A percentile compares a stretch with the other conserved stretches of the same genome.
These are phyloP conservation scores for Salvator merianae DNA, from an alignment of 2,113 vertebrate species.

Conservation along the genomic window DNA sequence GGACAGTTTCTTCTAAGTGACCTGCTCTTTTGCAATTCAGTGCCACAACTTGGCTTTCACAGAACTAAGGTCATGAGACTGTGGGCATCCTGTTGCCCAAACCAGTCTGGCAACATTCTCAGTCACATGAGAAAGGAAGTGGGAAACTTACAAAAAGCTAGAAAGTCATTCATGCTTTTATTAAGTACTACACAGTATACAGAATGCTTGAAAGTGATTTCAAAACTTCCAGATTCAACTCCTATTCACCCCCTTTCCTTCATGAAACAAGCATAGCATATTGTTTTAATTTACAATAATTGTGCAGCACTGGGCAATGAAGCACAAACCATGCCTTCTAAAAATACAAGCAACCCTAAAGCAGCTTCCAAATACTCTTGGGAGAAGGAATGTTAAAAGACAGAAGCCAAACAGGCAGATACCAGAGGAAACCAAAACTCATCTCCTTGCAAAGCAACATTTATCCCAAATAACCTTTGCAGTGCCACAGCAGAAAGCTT, in stretches of 20 bases:
- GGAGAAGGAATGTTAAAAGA: no score
- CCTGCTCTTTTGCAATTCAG: not conserved
- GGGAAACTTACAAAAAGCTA: not conserved
- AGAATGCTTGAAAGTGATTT: not conserved
- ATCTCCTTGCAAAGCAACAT: conserved; percentile 62
- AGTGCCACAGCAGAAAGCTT: not conserved
- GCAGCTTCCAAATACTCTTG: conserved; percentile 53
- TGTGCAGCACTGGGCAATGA: conserved; percentile 53
- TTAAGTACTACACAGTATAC: not conserved
- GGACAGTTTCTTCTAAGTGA: not conserved
- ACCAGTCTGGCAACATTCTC: conserved; percentile 47
- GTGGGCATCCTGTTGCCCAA: conserved; percentile 48
- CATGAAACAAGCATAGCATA: conserved; percentile 47
- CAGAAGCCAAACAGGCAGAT: conserved; percentile 56
- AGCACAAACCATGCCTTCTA: conserved; percentile 61
- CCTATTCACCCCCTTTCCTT: not conserved
- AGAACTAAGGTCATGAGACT: conserved; percentile 19
- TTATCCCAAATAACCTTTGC: conserved; percentile 63
- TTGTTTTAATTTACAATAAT: conserved; percentile 58
- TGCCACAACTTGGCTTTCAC: conserved; percentile 19
- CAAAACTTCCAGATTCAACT: conserved; percentile 32
- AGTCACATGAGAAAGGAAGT: conserved; percentile 36
- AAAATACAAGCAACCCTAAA: conserved; percentile 60
- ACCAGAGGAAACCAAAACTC: conserved; percentile 54
- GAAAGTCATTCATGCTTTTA: not conserved